A percentile compares a stretch with the other conserved stretches of the same genome.
phyloP scores from a whole-genome alignment of 35 echinoderm and acorn worm species.

The Diadema setosum region DNA sequence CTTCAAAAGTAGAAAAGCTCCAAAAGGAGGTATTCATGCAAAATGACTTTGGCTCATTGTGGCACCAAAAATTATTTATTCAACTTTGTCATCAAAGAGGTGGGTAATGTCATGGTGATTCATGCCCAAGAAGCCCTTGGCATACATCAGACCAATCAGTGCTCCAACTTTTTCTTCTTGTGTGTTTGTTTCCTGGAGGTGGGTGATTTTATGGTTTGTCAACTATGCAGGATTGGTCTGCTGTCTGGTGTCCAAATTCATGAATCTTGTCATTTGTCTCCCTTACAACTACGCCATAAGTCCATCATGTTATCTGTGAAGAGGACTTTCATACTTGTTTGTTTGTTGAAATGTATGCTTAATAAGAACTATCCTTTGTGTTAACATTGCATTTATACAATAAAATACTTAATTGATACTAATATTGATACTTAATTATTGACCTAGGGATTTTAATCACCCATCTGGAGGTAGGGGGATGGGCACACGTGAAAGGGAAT shows the following conservation, averaged over 20 bases:
- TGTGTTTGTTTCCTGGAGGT: not conserved
- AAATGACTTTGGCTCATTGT: not conserved
- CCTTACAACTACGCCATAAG: not conserved
- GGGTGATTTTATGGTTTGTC: not conserved
- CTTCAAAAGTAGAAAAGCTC: not conserved
- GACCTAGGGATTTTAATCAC: too few relatives aligned
- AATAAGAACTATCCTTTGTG: too few relatives aligned
- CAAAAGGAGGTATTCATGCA: too few relatives aligned
- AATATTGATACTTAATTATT: too few relatives aligned
- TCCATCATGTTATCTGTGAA: not conserved
- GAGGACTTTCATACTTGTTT: not conserved
- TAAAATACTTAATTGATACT: too few relatives aligned
- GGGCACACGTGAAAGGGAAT: too few relatives aligned
- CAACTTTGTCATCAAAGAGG: not conserved
- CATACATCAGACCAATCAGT: not conserved
- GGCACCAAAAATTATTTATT: not conserved
- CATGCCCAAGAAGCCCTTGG: not conserved
- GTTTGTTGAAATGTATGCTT: too few relatives aligned
- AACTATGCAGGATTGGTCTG: not conserved
- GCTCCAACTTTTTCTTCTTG: not conserved
- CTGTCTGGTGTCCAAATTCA: not conserved
- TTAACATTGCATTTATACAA: too few relatives aligned
- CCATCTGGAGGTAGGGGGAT: too few relatives aligned
- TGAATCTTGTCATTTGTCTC: not conserved
- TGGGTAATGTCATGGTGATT: not conserved